Base-by-base conservation (phyloP, 2,888 invertebrate species). In the Cephus pygmeus region DNA sequence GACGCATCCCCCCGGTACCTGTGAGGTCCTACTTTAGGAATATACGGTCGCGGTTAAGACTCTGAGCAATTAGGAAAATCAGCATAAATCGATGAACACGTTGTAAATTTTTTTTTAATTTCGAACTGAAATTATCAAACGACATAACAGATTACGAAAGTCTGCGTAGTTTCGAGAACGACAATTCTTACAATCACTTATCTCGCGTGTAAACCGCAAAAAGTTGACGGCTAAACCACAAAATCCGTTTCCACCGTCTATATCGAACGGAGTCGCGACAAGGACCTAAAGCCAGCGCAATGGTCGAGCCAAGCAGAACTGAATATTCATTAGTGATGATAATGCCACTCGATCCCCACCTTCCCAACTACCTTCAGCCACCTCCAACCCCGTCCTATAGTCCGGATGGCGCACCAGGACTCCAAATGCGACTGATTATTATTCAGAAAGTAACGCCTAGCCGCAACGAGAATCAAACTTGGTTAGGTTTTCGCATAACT, bases 251-350 rank as follows among this genome's bases (percentile, higher is more conserved):
- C 1, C 56, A 56, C 23, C 56, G 56, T 23, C 23, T 23, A 1
- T 9, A 6, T 23, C 23, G 9, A 23, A 9, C 15, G 56, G 56
- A 23, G 56, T 56, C 56, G 2, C 56, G 56, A 56, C 56, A 56
- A 23, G 9, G 23, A 23, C 56, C 56, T 56, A 56, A 56, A 56
- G 86, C 85, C 86, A 86, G 81, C 84, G 83, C 86, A 83, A 85
- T 87, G 84, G 83, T 80, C 85, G 85, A 86, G 84, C 83, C 85
- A 83, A 81, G 83, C 87, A 84, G 85, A 87, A 87, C 87, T 89
- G 89, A 89, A 89, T 89, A 89, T 89, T 89, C 89, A 88, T 88
- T 87, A 87, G 87, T 80, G 83, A 87, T 85, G 87, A 88, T 87
- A 87, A 88, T 88, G 86, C 86, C 83, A 85, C 84, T 81, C 84